phyloP scores from a whole-genome alignment of 2,113 vertebrate species.

The Poicephalus meyeri region DNA sequence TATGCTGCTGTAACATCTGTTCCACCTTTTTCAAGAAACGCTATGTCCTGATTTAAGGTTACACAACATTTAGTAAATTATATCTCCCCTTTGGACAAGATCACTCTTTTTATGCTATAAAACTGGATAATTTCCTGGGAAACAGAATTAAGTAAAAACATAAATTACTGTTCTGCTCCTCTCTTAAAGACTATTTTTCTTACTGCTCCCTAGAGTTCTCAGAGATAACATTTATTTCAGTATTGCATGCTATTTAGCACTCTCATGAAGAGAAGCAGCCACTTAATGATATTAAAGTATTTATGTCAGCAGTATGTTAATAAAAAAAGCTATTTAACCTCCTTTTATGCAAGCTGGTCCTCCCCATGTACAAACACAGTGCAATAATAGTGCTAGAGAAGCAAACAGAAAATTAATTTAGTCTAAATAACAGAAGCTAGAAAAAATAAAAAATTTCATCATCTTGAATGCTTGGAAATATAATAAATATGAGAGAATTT shows the following conservation, averaged over 20 bases:
- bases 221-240: not conserved
- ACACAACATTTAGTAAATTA: not conserved
- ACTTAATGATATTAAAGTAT: constrained; percentile 28
- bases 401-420: not conserved
- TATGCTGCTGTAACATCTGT: not conserved
- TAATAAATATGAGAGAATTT: not conserved
- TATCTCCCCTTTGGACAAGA: not conserved
- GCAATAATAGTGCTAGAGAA: not conserved
- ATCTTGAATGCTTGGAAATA: not conserved
- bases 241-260: constrained; percentile 4
- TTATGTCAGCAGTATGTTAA: not conserved
- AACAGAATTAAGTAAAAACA: constrained; percentile 8
- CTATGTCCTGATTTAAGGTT: not conserved
- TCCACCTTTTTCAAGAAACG: not conserved
- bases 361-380: not conserved
- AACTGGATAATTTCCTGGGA: not conserved
- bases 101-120: not conserved
- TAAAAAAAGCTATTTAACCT: constrained; percentile 20
- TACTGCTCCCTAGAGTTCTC: not conserved
- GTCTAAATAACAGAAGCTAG: not conserved
- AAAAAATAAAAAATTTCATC: not conserved
- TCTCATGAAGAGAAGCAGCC: not conserved
- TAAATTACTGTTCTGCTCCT: not conserved
- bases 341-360: not conserved
- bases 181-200: not conserved